Conservation (phyloP, 2,888 invertebrate genomes). For the Chrysodeixis includens region DNA sequence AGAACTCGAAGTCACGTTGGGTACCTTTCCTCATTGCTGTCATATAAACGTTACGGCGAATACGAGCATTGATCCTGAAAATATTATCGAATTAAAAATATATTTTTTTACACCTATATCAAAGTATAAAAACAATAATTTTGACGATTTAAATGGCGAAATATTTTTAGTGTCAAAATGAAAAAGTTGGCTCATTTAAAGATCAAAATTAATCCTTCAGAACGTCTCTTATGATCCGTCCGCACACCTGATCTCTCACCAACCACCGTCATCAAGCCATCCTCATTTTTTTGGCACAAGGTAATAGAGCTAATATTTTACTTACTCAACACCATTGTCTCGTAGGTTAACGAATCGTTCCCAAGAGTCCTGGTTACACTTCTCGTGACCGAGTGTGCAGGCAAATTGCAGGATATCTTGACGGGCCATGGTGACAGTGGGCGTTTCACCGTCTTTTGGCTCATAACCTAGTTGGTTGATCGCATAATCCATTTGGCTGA, state of each 20-base stretch:
- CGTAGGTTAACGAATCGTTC: constrained; percentile 69
- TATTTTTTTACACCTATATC: no score
- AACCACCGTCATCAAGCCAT: no score
- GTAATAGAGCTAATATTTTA: background rate
- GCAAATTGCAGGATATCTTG: constrained; percentile 90
- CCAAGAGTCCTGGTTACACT: constrained; percentile 86
- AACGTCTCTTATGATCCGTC: no score
- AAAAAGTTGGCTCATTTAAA: no score
- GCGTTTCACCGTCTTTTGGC: constrained; percentile 66
- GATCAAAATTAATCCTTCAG: no score
- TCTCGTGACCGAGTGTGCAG: constrained; percentile 89
- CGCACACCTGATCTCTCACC: no score
- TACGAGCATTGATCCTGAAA: constrained; percentile 88
- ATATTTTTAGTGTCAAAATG: no score
- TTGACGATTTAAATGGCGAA: no score
- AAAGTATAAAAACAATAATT: no score
- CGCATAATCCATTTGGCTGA: constrained; percentile 75
- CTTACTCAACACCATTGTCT: constrained; percentile 35
- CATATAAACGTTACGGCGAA: constrained; percentile 90
- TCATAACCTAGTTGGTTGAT: constrained; percentile 73
- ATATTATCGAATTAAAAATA: background rate
- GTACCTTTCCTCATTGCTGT: constrained; percentile 90
- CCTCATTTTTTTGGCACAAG: no score
- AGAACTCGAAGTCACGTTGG: constrained; percentile 89
- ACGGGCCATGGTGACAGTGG: constrained; percentile 82